Conservation (phyloP, 2,113 vertebrate species). For the Dromiciops gliroides region DNA sequence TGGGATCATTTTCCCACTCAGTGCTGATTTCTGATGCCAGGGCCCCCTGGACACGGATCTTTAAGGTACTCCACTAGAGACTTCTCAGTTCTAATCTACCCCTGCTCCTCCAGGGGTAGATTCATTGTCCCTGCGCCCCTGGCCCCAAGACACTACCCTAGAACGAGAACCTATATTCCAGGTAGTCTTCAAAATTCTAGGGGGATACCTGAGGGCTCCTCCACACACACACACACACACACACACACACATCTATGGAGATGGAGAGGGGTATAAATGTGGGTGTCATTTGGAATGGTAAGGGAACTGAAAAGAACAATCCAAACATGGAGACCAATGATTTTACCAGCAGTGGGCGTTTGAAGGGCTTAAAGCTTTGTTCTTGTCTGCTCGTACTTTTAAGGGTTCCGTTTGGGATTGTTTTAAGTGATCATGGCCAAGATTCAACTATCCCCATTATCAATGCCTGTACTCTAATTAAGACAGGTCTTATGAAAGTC, state of each 20-base stretch:
- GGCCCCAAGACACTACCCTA: neutral
- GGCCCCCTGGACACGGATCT: neutral
- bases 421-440: conserved; percentile 22
- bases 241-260: neutral
- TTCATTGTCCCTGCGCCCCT: conserved; percentile 15
- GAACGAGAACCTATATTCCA: conserved; percentile 6
- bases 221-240: neutral
- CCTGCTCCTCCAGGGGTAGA: conserved; percentile 10
- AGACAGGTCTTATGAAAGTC: conserved; percentile 29
- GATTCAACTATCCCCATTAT: conserved; percentile 36
- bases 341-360: conserved; percentile 14
- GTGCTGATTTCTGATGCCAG: neutral
- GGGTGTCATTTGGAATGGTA: neutral
- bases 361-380: neutral
- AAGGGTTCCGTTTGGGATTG: conserved; percentile 3
- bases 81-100: neutral
- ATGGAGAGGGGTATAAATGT: neutral
- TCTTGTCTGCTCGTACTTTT: neutral
- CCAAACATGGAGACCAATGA: neutral
- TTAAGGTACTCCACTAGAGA: neutral
- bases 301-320: neutral
- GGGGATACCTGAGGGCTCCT: neutral
- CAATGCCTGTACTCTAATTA: conserved; percentile 25
- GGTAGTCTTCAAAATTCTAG: neutral
- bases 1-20: conserved; percentile 5